Evolutionary conservation across 2,113 vertebrate genomes (phyloP), one percentile per base, ranked within the genome.

Genomic region (Glareola pratincola): DNA sequence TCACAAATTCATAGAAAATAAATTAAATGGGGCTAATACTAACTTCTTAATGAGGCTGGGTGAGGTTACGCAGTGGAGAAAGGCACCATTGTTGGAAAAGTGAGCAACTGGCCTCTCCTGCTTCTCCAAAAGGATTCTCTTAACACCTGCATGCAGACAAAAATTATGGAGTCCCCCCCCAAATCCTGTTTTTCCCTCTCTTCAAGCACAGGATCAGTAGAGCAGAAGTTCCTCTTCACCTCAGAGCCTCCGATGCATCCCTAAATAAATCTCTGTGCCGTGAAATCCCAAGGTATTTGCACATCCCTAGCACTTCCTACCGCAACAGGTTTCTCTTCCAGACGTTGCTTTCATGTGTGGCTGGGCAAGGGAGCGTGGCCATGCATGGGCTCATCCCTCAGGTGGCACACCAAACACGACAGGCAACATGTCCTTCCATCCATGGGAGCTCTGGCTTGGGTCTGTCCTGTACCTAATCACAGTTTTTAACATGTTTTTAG

Each of bases 391-490:
- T 82, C 51, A 71, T 34, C 21, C 53, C 47, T 36, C 37, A 8
- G 8, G 45, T 4, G 4, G 41, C 36, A 26, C 18, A 53, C 5
- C 34, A 36, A 30, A 36, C 15, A 23, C 0, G 0, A 63, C 16
- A 39, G 29, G 23, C 21, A 59, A 7, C 66, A 2, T 34, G 71
- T 6, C 57, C 18, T 29, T 79, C 29, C 57, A 32, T 45, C 64
- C 1, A 0, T 2, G 2, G 23, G 10, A 63, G 37, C n/a, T 54
- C 51, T 45, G 10, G 2, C 8, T 7, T 4, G 20, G 16, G 11
- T 66, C 57, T 53, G 71, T 51, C 69, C 56, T 15, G 12, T 24
- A 24, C 18, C 29, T 21, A 6, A 87, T 12, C 32, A 30, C 22
- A 34, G 13, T 13, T 92, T 73, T 59, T 53, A 41, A 23, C 5